Evolutionary conservation across 2,797 vertebrate genomes (phyloP), one percentile per base, ranked within the genome.

Genomic region (Anabas testudineus): DNA sequence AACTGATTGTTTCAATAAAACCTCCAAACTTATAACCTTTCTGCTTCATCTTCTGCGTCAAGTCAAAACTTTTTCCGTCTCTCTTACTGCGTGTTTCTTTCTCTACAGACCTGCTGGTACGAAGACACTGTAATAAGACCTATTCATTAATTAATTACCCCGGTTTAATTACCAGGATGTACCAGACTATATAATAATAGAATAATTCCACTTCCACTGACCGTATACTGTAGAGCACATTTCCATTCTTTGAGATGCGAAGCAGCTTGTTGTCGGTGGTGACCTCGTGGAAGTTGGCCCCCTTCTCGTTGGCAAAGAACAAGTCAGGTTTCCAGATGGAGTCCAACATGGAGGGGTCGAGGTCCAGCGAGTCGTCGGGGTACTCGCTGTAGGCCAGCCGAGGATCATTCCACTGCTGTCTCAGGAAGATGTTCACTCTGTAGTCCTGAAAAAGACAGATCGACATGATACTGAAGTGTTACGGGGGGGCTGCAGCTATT

Each of bases 281-380:
- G 57, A 99, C 97, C 93, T 99, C 98, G 0, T 99, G 98, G 88
- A 99, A 99, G 86, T 99, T 98, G 60, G 98, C 98, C 10, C 97
- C 97, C 76, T 99, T 99, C 92, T 99, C 98, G 0, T 99, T 99
- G 82, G 98, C 98, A 0, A 99, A 99, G 93, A 99, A 99, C 93
- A 99, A 84, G 83, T 99, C 98, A 0, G 98, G 98, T 63, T 99
- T 99, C 98, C 97, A 99, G 94, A 99, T 99, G 85, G 96, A 98
- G 87, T 99, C 97, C 93, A 99, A 86, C 98, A 99, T 99, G 53
- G 97, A 99, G 0, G 98, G 98, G 89, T 99, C 98, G 34, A 99
- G 93, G 90, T 99, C 98, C 83, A 99, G 90, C 0, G 97, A 96
- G 86, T 99, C 96, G 0, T 99, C 97, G 0, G 98, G 97, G 68